These are phyloP conservation scores for Trogon surrucura DNA, from an alignment of 2,113 vertebrate species.

Conservation along the genomic window DNA sequence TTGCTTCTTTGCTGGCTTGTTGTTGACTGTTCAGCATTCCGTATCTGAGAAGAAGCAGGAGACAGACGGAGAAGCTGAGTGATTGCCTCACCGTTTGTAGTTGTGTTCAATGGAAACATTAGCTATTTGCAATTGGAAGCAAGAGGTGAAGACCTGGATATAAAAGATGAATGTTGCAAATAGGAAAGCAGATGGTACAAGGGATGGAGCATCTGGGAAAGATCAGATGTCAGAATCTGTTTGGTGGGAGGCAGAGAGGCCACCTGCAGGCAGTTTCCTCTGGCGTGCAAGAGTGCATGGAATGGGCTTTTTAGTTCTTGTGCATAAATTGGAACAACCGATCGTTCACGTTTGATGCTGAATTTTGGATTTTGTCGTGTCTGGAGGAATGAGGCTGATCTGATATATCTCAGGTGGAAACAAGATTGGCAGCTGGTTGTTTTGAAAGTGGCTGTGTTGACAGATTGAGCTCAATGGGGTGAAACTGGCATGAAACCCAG, in stretches of 20 bases:
- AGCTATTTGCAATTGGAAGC: conserved; percentile 22
- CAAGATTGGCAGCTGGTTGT: neutral
- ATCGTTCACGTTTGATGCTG: neutral
- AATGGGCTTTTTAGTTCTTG: neutral
- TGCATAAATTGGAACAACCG: neutral
- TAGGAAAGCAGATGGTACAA: neutral
- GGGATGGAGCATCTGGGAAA: neutral
- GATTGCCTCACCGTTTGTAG: neutral
- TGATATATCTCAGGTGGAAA: neutral
- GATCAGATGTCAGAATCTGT: neutral
- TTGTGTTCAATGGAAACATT: neutral
- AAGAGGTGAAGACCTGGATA: neutral
- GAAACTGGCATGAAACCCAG: neutral
- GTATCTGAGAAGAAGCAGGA: neutral
- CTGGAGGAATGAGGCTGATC: neutral
- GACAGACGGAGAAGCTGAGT: neutral
- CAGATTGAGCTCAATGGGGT: neutral
- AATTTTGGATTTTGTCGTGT: neutral
- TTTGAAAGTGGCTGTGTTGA: neutral
- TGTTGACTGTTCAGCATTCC: neutral
- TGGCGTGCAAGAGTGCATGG: neutral
- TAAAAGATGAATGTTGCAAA: neutral
- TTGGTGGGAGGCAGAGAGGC: neutral
- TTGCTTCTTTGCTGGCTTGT: neutral
- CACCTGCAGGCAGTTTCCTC: neutral